Base-by-base conservation (phyloP, 2,888 invertebrate genomes). In the Chaetoderma sp. region DNA sequence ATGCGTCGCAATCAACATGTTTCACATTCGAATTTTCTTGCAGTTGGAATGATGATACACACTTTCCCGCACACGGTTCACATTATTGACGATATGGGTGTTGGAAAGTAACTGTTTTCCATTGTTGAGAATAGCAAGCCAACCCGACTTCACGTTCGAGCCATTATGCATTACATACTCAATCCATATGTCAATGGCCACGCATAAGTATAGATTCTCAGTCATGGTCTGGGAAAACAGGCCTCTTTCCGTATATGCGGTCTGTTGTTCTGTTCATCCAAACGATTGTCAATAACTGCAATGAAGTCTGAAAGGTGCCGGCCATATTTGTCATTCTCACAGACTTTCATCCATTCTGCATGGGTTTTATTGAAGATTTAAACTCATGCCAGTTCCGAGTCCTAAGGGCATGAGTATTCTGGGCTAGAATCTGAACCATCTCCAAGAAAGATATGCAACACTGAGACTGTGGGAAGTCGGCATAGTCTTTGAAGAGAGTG, bases 1-100 rank as follows among this genome's bases (percentile, higher is more conserved):
- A 13, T 59, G 52, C 54, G 21, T 59, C 54, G 59, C 59, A 59
- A 23, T 59, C 59, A 59, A 59, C 52, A 56, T 59, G 59, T 28
- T 56, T 59, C 52, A 52, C 55, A 36, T 36, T 10, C 10, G 10
- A n/a, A 36, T n/a, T n/a, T n/a, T 10, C 39, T 36, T 10, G 39
- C n/a, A 36, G 10, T 36, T 36, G 10, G n/a, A n/a, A n/a, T 36
- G 10, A 10, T n/a, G 39, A 36, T 36, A 13, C 39, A 36, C 39
- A 36, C 10, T 36, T 13, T 10, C 39, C n/a, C n/a, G 10, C n/a
- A 36, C 39, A 10, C 39, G 10, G 10, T 10, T n/a, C 10, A 36
- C 39, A 36, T 36, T 36, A n/a, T 36, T 36, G 10, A n/a, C 39
- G n/a, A 13, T 36, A 10, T n/a, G 10, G 10, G 39, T 36, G 10